Percentiles rank a stretch among this genome's conserved stretches.
phyloP scores from a whole-genome alignment of 1,140 invertebrate species.

The Heliconius hewitsoni region DNA sequence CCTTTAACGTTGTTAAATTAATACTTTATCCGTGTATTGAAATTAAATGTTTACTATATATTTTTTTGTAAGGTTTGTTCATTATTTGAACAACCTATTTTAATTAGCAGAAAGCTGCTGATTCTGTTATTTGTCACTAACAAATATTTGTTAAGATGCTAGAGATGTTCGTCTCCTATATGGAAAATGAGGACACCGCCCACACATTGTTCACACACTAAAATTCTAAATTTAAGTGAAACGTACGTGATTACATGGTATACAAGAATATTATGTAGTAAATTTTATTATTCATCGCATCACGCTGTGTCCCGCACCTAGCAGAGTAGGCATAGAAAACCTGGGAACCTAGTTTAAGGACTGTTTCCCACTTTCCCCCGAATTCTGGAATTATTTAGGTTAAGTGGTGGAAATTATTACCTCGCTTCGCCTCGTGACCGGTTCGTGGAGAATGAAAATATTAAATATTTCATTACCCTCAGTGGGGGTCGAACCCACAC shows the following conservation, averaged over 20 bases:
- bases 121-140: neutral
- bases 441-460: too few relatives aligned
- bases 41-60: neutral
- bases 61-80: neutral
- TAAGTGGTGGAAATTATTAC: too few relatives aligned
- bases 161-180: neutral
- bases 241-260: neutral
- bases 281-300: too few relatives aligned
- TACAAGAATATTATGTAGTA: neutral
- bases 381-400: too few relatives aligned
- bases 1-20: neutral
- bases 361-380: too few relatives aligned
- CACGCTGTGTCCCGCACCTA: too few relatives aligned
- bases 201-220: neutral
- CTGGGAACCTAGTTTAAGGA: too few relatives aligned
- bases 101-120: neutral
- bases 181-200: neutral
- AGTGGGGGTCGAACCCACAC: too few relatives aligned
- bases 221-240: slow-evolving; percentile 9
- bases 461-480: neutral
- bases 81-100: neutral
- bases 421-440: too few relatives aligned
- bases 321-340: too few relatives aligned
- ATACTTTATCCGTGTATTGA: neutral
- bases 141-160: slow-evolving; percentile 3